phyloP scores from a whole-genome alignment of 2,888 invertebrate species.

The Therioaphis trifolii region DNA sequence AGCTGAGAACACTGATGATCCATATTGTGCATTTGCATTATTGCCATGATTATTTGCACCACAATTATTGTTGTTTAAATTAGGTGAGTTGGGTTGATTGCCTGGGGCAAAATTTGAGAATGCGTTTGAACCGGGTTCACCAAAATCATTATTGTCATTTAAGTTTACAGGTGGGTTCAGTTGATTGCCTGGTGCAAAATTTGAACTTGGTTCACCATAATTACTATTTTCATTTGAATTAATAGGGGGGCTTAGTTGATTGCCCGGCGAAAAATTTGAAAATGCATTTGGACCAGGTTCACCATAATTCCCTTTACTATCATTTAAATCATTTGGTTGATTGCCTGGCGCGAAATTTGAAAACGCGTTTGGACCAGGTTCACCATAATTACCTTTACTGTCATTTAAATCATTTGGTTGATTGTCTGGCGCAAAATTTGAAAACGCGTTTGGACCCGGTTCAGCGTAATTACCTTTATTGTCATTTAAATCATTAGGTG shows the following conservation, averaged over 20 bases:
- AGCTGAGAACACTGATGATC: background rate
- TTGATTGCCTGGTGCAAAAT: conserved; percentile 1
- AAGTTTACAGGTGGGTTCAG: no score
- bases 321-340: background rate
- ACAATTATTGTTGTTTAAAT: background rate
- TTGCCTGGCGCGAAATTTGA: conserved; percentile 18
- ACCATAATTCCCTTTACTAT: no score
- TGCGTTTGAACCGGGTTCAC: background rate
- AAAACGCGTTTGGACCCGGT: conserved; percentile 8
- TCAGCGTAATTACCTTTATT: background rate
- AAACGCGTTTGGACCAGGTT: background rate
- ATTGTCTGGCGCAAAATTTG: conserved; percentile 11
- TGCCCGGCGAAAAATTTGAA: no score
- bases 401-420: background rate
- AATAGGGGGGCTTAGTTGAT: no score
- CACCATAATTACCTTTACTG: background rate
- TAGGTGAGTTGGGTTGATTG: background rate
- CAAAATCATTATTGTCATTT: background rate
- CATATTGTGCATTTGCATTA: background rate
- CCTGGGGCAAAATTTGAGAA: conserved; percentile 12
- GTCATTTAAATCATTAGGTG: background rate
- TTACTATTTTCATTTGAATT: no score
- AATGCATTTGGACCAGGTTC: no score
- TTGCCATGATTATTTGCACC: background rate
- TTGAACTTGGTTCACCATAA: background rate